Evolutionary conservation across 2,888 invertebrate species (phyloP).

Genomic region (Cryptocephalus moraei): DNA sequence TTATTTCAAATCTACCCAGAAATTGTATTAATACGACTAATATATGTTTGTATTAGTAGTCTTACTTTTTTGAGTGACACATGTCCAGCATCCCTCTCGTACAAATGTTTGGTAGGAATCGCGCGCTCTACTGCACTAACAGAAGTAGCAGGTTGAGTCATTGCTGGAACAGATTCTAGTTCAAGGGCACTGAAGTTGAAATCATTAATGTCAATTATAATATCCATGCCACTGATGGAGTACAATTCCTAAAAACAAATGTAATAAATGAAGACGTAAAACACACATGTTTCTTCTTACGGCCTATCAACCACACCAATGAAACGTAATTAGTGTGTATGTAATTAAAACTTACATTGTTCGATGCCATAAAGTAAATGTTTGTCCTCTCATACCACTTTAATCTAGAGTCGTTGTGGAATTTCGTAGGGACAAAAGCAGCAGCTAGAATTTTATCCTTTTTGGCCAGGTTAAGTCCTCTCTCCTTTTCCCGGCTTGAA

Average conservation of each 20-base stretch:
- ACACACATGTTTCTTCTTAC: background rate
- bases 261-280: background rate
- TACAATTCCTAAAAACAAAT: constrained; percentile 27
- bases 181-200: no score
- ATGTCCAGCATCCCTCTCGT: constrained; percentile 20
- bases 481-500: constrained; percentile 27
- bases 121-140: no score
- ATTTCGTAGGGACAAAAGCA: constrained; percentile 48
- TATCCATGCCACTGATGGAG: constrained; percentile 24
- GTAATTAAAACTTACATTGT: constrained; percentile 44
- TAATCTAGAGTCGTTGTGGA: constrained; percentile 34
- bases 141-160: no score
- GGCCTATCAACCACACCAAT: no score
- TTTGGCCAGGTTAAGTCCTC: constrained; percentile 35
- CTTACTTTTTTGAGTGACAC: constrained; percentile 25
- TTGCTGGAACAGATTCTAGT: no score
- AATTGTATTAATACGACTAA: no score
- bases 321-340: no score
- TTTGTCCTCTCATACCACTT: constrained; percentile 53
- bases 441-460: constrained; percentile 39
- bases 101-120: constrained; percentile 15
- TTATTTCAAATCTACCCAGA: no score
- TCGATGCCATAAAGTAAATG: constrained; percentile 49
- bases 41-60: no score
- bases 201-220: constrained; percentile 4